Conservation (phyloP, 2,888 invertebrate genomes). For the Beris morrisii region DNA sequence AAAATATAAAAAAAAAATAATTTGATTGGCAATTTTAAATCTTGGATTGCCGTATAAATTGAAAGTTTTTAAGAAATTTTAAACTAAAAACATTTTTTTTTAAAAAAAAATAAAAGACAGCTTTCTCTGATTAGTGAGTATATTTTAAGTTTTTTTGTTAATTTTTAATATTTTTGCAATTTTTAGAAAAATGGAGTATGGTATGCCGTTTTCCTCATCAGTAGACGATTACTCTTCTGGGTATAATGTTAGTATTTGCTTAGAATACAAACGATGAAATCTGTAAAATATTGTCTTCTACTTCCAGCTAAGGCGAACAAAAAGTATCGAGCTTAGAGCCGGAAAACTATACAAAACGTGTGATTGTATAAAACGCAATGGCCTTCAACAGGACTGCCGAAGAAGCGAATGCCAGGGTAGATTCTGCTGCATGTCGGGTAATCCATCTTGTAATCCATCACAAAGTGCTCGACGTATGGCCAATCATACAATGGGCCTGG, state of each 20-base stretch:
- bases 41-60: no score
- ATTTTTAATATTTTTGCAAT: neutral
- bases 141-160: no score
- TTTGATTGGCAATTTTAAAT: no score
- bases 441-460: conserved; percentile 1
- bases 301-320: conserved; percentile 1
- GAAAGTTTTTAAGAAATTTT: no score
- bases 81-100: no score
- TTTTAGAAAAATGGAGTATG: neutral
- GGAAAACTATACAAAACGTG: conserved; percentile 10
- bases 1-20: neutral
- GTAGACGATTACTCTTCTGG: conserved; percentile 1
- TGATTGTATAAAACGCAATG: conserved; percentile 23
- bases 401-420: conserved; percentile 14
- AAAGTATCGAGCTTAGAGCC: conserved; percentile 9
- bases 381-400: conserved; percentile 17
- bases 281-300: neutral
- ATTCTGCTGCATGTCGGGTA: neutral
- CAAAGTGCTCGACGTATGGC: conserved; percentile 2
- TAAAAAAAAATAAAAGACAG: no score
- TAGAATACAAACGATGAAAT: neutral
- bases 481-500: conserved; percentile 2
- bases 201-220: neutral
- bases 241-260: conserved; percentile 3
- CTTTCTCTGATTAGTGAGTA: no score